Conservation (phyloP, 2,888 invertebrate species). For the Acleris laterana region DNA sequence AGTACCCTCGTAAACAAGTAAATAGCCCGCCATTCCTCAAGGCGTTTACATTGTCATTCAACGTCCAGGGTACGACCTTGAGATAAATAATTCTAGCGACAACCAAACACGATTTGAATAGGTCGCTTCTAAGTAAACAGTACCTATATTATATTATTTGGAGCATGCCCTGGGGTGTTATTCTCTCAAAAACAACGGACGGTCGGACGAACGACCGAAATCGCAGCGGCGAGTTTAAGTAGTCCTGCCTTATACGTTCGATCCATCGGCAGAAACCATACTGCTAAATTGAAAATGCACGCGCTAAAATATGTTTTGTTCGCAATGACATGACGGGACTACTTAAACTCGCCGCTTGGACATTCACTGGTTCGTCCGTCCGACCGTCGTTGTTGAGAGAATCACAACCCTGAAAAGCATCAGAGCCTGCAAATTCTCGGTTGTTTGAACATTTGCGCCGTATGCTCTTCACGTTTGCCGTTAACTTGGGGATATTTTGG, state of each 20-base stretch:
- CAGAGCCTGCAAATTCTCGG: slow-evolving; percentile 38
- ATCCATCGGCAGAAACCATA: no score
- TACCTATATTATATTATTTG: slow-evolving; percentile 30
- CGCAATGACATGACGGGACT: no score
- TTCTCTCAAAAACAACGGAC: no score
- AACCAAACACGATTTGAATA: slow-evolving; percentile 37
- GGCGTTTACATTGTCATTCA: slow-evolving; percentile 34
- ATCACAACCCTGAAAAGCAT: slow-evolving; percentile 45
- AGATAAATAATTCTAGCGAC: slow-evolving; percentile 33
- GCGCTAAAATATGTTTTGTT: no score
- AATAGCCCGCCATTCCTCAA: slow-evolving; percentile 21
- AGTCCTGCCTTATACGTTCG: no score
- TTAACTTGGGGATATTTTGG: background rate
- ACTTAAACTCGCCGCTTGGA: no score
- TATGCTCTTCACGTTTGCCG: slow-evolving; percentile 59
- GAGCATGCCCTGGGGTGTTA: slow-evolving; percentile 42
- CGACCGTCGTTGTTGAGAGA: no score
- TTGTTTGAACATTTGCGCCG: slow-evolving; percentile 58
- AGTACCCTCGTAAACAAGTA: slow-evolving; percentile 34
- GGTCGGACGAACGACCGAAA: no score
- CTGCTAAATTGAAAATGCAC: no score
- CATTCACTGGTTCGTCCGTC: no score
- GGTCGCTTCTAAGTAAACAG: slow-evolving; percentile 36
- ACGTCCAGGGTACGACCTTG: slow-evolving; percentile 30
- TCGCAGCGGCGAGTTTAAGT: no score